A percentile compares a stretch with the other conserved stretches of the same genome.
These are phyloP conservation scores for Charadrius vociferus DNA, from an alignment of 2,113 vertebrate species.

Conservation along the genomic window DNA sequence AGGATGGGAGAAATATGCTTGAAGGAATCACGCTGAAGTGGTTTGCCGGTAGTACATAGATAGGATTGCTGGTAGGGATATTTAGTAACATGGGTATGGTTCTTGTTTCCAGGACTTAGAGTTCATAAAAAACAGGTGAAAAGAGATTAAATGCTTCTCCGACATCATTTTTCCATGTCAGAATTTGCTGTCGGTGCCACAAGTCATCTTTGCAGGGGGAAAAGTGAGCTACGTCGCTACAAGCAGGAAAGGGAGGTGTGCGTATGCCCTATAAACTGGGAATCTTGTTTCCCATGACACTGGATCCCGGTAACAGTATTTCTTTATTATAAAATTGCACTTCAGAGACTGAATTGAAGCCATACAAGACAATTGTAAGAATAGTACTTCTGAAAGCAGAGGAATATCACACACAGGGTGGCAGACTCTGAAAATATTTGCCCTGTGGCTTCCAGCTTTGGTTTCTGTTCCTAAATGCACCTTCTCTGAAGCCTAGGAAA, in stretches of 20 bases:
- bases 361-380: background rate
- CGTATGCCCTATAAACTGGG: background rate
- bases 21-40: background rate
- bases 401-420: background rate
- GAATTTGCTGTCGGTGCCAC: constrained; percentile 33
- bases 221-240: background rate
- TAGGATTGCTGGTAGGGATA: constrained; percentile 16
- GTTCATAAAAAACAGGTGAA: constrained; percentile 45
- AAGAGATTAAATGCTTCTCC: background rate
- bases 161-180: constrained; percentile 42
- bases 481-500: constrained; percentile 15
- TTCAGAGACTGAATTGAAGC: constrained; percentile 19
- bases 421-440: constrained; percentile 13
- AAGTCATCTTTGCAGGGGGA: constrained; percentile 23
- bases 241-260: background rate
- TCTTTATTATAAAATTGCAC: constrained; percentile 28
- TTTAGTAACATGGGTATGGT: constrained; percentile 16
- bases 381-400: background rate
- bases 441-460: constrained; percentile 9
- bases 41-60: background rate
- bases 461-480: constrained; percentile 9
- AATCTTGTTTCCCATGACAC: constrained; percentile 25
- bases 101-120: constrained; percentile 36
- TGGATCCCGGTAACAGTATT: constrained; percentile 6
- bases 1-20: background rate